phyloP scores from a whole-genome alignment of 2,113 vertebrate genomes.

The Diadophis punctatus region DNA sequence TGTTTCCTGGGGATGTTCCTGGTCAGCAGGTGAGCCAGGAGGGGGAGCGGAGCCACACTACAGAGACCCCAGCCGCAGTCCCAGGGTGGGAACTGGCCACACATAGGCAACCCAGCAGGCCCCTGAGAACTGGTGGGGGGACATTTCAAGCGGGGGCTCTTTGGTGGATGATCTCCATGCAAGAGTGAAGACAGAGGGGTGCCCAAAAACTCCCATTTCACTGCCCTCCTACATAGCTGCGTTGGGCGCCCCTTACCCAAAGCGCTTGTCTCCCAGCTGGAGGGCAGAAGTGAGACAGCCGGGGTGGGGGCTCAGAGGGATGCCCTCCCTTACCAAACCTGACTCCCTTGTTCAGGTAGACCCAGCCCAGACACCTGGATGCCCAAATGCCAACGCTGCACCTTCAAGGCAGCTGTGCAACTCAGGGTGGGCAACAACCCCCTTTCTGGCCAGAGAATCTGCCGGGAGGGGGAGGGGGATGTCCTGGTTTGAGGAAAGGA shows the following conservation, averaged over 20 bases:
- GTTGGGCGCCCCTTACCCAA: neutral
- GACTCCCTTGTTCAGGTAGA: neutral
- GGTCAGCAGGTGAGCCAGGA: slow-evolving; percentile 65
- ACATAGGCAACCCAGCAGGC: neutral
- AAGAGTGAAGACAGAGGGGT: neutral
- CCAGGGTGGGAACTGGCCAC: neutral
- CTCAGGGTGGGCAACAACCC: neutral
- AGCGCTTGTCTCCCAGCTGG: neutral
- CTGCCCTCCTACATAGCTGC: neutral
- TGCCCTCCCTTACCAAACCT: neutral
- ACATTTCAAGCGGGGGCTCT: neutral
- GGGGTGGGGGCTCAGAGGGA: neutral
- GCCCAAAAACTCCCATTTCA: neutral
- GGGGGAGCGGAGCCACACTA: fast-evolving
- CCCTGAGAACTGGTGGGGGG: neutral
- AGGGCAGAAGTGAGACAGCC: neutral
- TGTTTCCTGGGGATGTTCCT: slow-evolving; percentile 76
- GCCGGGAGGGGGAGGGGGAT: neutral
- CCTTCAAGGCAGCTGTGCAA: neutral
- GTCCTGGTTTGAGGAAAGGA: neutral
- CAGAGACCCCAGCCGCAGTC: neutral
- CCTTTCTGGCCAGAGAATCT: neutral
- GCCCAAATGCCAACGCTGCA: neutral
- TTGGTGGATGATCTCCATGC: neutral
- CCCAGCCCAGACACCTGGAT: neutral